Evolutionary conservation across 2,113 vertebrate genomes (phyloP).

Genomic region (Nothoprocta perdicaria): DNA sequence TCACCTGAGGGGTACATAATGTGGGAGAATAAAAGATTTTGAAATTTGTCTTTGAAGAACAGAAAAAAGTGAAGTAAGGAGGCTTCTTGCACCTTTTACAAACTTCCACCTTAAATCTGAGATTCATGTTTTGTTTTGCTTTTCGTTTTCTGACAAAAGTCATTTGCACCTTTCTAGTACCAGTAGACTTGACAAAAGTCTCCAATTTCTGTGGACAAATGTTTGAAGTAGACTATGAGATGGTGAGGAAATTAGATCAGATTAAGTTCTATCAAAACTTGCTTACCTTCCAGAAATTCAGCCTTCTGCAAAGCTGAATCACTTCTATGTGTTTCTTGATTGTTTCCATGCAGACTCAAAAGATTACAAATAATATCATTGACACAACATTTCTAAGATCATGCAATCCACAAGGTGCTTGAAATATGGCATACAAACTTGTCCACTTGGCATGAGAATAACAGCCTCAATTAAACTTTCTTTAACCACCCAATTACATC

Average conservation of each 20-base stretch:
- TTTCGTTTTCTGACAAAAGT: not conserved
- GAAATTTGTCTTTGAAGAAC: not conserved
- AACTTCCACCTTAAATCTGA: not conserved
- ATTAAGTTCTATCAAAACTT: not conserved
- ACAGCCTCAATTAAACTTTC: constrained; percentile 30
- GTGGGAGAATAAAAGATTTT: not conserved
- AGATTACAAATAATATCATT: constrained; percentile 47
- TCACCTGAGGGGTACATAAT: not conserved
- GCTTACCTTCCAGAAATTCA: not conserved
- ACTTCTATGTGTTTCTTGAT: not conserved
- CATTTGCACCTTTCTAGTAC: rapidly evolving
- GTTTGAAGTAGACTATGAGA: not conserved
- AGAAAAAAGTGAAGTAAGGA: not conserved
- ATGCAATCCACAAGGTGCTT: not conserved
- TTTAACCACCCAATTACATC: constrained; percentile 62
- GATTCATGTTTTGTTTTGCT: not conserved
- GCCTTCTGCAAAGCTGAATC: constrained; percentile 18
- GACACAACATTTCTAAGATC: not conserved
- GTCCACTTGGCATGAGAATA: constrained; percentile 45
- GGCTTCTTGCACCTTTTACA: not conserved
- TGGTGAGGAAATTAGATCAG: not conserved
- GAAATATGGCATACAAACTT: constrained; percentile 43
- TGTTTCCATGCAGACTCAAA: constrained; percentile 13
- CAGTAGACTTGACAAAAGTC: not conserved
- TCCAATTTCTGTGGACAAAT: not conserved